A percentile compares a stretch with the other conserved stretches of the same genome.
Evolutionary conservation across 37 sponge, comb jelly and placozoan species (phyloP).

Genomic region (Theonella swinhoei): DNA sequence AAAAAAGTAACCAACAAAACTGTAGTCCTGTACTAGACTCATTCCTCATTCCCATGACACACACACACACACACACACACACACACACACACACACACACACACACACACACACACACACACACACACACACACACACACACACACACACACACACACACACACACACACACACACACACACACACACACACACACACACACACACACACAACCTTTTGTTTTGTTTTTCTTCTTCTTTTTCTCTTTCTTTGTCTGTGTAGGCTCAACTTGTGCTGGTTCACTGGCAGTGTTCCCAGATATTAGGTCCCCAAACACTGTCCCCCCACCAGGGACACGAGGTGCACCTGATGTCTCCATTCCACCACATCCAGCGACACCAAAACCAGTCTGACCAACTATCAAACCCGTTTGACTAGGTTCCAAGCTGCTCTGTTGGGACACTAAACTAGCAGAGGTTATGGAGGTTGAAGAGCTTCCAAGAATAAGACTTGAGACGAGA

Average conservation of each 20-base stretch:
- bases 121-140: background rate
- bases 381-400: background rate
- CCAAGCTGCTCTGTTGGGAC: background rate
- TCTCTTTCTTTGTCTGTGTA: slow-evolving; percentile 1
- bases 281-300: too few relatives aligned
- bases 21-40: background rate
- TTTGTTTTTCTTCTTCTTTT: background rate
- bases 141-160: slow-evolving; percentile 11
- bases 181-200: too few relatives aligned
- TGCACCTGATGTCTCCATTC: background rate
- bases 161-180: slow-evolving; percentile 18
- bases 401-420: background rate
- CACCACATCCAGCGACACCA: background rate
- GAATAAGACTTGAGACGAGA: background rate
- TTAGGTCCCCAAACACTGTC: too few relatives aligned
- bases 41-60: background rate
- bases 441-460: background rate
- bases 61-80: background rate
- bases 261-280: too few relatives aligned
- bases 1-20: background rate
- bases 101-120: background rate
- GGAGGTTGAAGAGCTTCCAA: background rate
- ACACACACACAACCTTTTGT: slow-evolving; percentile 1
- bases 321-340: too few relatives aligned
- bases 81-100: background rate